These are phyloP conservation scores for Diarsia brunnea DNA, from an alignment of 2,888 invertebrate species.

Conservation along the genomic window DNA sequence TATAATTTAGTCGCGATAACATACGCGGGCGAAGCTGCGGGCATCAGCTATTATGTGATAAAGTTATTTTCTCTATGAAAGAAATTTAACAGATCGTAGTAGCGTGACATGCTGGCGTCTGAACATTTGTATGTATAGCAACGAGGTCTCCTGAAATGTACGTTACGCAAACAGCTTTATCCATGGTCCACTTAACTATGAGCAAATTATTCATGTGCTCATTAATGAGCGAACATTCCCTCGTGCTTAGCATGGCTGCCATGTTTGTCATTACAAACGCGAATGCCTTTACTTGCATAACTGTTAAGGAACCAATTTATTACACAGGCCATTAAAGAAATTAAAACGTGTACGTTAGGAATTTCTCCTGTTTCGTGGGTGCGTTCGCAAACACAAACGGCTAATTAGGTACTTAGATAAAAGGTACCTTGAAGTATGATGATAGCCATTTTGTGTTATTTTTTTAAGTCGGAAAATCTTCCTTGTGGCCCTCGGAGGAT, in stretches of 20 bases:
- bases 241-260: constrained; percentile 28
- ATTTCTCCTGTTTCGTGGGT: constrained; percentile 11
- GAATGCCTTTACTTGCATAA: constrained; percentile 27
- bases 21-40: too few species aligned
- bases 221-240: constrained; percentile 42
- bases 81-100: too few species aligned
- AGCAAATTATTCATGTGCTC: constrained; percentile 43
- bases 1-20: too few species aligned
- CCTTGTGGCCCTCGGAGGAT: background rate
- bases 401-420: background rate
- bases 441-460: background rate
- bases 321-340: constrained; percentile 16
- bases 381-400: constrained; percentile 16
- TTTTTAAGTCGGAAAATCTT: background rate
- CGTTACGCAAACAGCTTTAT: constrained; percentile 2
- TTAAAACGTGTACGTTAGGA: constrained; percentile 9
- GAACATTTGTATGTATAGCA: background rate
- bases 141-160: constrained; percentile 10
- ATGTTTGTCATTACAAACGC: constrained; percentile 15
- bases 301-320: constrained; percentile 21
- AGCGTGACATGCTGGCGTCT: too few species aligned
- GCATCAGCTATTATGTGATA: too few species aligned
- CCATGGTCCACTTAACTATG: background rate
- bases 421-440: background rate
- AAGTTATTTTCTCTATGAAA: too few species aligned